A percentile compares a stretch with the other conserved stretches of the same genome.
These are phyloP conservation scores for Champsocephalus esox DNA, from an alignment of 2,797 vertebrate species.

Conservation along the genomic window DNA sequence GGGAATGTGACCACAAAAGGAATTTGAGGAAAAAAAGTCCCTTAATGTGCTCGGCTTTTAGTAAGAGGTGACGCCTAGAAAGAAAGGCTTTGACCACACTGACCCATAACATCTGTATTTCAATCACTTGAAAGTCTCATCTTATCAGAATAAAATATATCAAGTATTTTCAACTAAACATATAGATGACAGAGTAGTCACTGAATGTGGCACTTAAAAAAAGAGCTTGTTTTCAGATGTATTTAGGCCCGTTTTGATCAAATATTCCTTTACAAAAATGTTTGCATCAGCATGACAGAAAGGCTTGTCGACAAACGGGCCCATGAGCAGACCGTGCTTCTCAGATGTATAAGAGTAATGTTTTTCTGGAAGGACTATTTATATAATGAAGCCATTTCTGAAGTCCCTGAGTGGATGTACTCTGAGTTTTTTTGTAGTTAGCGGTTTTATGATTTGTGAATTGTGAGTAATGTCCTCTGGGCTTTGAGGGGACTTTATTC, in stretches of 20 bases:
- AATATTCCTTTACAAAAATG: constrained; percentile 58
- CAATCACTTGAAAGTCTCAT: constrained; percentile 10
- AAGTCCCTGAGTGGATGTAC: constrained; percentile 38
- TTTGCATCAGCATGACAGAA: constrained; percentile 59
- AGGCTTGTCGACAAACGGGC: constrained; percentile 59
- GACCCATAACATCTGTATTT: constrained; percentile 12
- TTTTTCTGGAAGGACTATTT: constrained; percentile 58
- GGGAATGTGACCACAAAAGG: neutral
- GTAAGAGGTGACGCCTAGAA: neutral
- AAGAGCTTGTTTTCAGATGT: constrained; percentile 54
- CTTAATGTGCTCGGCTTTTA: neutral
- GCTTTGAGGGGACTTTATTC: constrained; percentile 27
- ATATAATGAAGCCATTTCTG: constrained; percentile 58
- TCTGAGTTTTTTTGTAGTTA: constrained; percentile 42
- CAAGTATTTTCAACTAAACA: constrained; percentile 15
- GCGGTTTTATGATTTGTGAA: constrained; percentile 39
- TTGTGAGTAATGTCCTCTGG: constrained; percentile 21
- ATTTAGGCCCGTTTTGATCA: constrained; percentile 59
- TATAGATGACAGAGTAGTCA: constrained; percentile 42
- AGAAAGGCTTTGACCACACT: neutral
- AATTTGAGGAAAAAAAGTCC: neutral
- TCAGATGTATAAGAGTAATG: constrained; percentile 65
- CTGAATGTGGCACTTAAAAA: constrained; percentile 35
- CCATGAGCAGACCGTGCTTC: constrained; percentile 46
- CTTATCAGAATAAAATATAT: constrained; percentile 37